phyloP scores from a whole-genome alignment of 2,888 invertebrate species.

The Acanthopleura granulata region DNA sequence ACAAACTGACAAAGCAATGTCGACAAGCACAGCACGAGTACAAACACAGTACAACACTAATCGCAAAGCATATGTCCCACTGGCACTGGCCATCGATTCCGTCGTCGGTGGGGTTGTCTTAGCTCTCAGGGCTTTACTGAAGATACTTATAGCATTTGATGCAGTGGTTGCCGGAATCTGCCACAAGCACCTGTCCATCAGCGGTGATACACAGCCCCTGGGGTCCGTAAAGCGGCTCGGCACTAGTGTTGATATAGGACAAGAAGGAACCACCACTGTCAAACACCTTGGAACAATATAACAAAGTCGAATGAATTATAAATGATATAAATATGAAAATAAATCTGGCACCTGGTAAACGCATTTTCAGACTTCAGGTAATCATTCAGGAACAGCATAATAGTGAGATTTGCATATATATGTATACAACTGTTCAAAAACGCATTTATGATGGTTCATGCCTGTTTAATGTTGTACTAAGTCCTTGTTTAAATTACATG shows the following conservation, averaged over 20 bases:
- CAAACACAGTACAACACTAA: too few species aligned
- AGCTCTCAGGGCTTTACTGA: conserved; percentile 37
- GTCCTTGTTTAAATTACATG: too few species aligned
- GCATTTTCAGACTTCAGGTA: neutral
- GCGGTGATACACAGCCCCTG: conserved; percentile 72
- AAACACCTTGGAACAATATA: conserved; percentile 69
- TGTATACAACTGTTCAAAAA: too few species aligned
- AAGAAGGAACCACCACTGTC: conserved; percentile 72
- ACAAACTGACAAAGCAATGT: too few species aligned
- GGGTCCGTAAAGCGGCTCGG: conserved; percentile 73
- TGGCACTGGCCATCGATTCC: too few species aligned
- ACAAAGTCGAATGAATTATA: neutral
- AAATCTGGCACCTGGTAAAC: neutral
- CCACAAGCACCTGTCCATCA: conserved; percentile 72
- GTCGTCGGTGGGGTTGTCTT: too few species aligned
- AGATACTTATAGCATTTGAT: conserved; percentile 72
- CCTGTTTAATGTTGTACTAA: too few species aligned
- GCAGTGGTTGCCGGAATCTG: conserved; percentile 74
- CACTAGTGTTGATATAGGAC: conserved; percentile 71
- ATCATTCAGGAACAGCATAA: too few species aligned
- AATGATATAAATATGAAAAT: neutral
- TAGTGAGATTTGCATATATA: too few species aligned
- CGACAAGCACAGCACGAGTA: too few species aligned
- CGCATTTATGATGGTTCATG: too few species aligned
- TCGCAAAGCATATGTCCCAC: too few species aligned